Base-by-base conservation (phyloP, 2,888 invertebrate species). In the Ferrisia virgata region DNA sequence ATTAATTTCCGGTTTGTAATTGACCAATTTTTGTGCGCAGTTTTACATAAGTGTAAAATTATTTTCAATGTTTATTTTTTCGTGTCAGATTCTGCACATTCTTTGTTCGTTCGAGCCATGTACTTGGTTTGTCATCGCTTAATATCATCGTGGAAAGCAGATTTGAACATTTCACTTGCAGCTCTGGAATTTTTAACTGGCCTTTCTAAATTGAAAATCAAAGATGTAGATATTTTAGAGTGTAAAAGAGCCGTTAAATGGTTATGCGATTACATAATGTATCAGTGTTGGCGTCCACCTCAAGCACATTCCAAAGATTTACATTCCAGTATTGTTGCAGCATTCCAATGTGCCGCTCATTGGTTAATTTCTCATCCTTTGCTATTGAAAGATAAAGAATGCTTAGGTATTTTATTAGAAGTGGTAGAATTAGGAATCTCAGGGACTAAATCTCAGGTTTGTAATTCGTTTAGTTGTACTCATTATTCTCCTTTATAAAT, bases 381-480 rank as follows among this genome's bases (percentile, higher is more conserved):
- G 87, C 90, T 99, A 83, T 90, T 99, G 79, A 93, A 95, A 88
- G 98, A 98, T 88, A 94, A 95, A 87, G 97, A 96, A 88, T 97
- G 97, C 88, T 91, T 99, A 47, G 94, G 95, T 86, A 96, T 96
- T 43, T 95, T 99, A 83, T 91, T 99, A 86, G 98, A 99, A 90
- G 98, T 98, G 0, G 96, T 98, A 1, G 99, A 99, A 89, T 91
- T 99, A 33, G 99, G 99, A 84, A 96, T 99, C 84, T 98, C 98
- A 0, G 99, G 99, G 18, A 93, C 96, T 8, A 98, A 98, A 90
- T 91, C 91, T 69, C 90, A 91, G 89, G 91, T 91, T 40, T 4
- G 78, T 5, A 0, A 4, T 40, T n/a, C 13, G 22, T 15, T 28
- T 1, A 76, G n/a, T 2, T 64, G 22, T 3, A 64, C 3, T 22